Conservation (phyloP, 2,888 invertebrate species). For the Mechanitis messenoides region DNA sequence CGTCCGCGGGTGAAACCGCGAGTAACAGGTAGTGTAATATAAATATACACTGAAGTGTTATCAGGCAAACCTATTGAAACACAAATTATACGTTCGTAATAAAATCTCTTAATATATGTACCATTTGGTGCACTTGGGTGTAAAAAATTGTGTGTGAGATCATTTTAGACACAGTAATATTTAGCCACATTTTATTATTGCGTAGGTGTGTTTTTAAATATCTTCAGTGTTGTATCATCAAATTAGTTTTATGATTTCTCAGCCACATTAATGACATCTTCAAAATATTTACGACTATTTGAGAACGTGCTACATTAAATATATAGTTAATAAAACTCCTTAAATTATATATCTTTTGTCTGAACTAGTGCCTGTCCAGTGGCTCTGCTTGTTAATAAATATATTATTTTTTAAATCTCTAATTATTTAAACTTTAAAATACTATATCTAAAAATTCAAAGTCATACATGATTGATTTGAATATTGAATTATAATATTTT, state of each 20-base stretch:
- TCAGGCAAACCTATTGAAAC: no score
- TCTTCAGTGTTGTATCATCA: background rate
- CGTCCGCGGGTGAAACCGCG: no score
- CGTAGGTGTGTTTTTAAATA: background rate
- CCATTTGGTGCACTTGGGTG: conserved; percentile 1
- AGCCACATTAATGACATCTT: conserved; percentile 1
- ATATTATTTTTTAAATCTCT: no score
- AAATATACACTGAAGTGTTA: no score
- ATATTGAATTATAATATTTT: no score
- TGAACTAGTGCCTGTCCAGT: background rate
- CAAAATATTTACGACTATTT: conserved; percentile 4
- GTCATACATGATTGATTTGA: no score
- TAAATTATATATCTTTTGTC: background rate
- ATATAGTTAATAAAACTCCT: background rate
- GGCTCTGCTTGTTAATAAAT: background rate
- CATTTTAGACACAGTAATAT: background rate
- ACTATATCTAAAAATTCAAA: no score
- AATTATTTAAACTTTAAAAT: no score
- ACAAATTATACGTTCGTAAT: background rate
- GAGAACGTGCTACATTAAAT: background rate
- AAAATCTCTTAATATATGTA: background rate
- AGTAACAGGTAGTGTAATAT: no score
- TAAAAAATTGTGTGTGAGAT: background rate
- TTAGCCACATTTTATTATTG: background rate
- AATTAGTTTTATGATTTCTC: background rate